These are phyloP conservation scores for Elaphurus davidianus DNA, from an alignment of 2,113 vertebrate species.

Conservation along the genomic window DNA sequence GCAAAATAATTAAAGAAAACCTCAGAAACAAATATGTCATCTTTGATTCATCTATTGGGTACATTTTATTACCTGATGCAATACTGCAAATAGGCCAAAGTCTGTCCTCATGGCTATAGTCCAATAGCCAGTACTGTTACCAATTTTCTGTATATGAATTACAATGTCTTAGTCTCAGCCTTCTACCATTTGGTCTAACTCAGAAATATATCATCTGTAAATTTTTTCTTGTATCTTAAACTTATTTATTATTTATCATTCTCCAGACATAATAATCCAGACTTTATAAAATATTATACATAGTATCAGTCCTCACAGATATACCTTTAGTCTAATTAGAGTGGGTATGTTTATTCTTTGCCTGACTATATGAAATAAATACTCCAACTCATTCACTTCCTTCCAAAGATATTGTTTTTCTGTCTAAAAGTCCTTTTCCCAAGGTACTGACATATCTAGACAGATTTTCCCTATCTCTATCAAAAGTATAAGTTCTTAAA, in stretches of 20 bases:
- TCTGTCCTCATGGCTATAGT: not conserved
- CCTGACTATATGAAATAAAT: slow-evolving; percentile 1
- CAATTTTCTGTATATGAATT: not conserved
- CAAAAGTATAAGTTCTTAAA: slow-evolving; percentile 32
- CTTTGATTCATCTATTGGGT: not conserved
- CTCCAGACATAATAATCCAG: not conserved
- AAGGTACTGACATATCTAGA: slow-evolving; percentile 48
- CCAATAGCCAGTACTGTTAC: not conserved
- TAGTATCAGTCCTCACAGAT: not conserved
- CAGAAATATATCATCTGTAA: not conserved
- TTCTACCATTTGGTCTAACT: not conserved
- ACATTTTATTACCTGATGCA: not conserved
- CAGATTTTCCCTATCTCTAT: not conserved
- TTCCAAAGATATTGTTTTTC: slow-evolving; percentile 37
- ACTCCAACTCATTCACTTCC: not conserved
- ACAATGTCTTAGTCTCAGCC: not conserved
- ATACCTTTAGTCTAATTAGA: not conserved
- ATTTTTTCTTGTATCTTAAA: not conserved
- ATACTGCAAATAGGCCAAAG: not conserved
- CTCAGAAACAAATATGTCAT: not conserved
- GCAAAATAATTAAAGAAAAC: not conserved
- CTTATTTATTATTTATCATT: not conserved
- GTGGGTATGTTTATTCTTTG: not conserved
- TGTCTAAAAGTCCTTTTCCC: slow-evolving; percentile 4
- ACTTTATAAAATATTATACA: not conserved